These are phyloP conservation scores for Epistrophe eligans DNA, from an alignment of 2,888 invertebrate species.

Conservation along the genomic window DNA sequence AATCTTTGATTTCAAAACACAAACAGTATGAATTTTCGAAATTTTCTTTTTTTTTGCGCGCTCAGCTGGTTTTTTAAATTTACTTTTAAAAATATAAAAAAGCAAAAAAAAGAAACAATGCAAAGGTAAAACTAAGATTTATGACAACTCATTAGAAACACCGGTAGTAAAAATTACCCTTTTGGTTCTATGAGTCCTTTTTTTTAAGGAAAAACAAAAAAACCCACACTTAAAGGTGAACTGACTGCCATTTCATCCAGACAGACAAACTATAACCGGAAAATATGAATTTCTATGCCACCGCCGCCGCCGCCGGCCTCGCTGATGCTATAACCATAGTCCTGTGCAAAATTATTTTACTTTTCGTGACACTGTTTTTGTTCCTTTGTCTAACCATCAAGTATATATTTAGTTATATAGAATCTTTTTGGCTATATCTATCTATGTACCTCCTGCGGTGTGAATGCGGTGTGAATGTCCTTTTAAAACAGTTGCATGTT, in stretches of 20 bases:
- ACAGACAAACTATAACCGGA: background rate
- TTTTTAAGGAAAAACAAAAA: background rate
- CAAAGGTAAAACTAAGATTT: slow-evolving; percentile 61
- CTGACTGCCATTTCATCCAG: slow-evolving; percentile 26
- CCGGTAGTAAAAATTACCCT: slow-evolving; percentile 69
- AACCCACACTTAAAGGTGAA: slow-evolving; percentile 50
- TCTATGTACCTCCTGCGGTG: slow-evolving; percentile 46
- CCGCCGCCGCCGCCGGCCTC: background rate
- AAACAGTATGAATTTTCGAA: slow-evolving; percentile 65
- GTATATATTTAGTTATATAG: too few relatives aligned
- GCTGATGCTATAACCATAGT: background rate
- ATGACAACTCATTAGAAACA: slow-evolving; percentile 72
- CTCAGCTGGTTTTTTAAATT: slow-evolving; percentile 49
- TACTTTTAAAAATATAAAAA: background rate
- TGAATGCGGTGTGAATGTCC: slow-evolving; percentile 74
- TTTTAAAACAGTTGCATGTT: slow-evolving; percentile 57
- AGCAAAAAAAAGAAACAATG: slow-evolving; percentile 15
- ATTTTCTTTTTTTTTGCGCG: slow-evolving; percentile 57
- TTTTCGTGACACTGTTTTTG: slow-evolving; percentile 46
- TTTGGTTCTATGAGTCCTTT: slow-evolving; percentile 24
- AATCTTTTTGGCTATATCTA: background rate
- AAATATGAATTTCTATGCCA: slow-evolving; percentile 65
- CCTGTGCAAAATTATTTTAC: slow-evolving; percentile 45
- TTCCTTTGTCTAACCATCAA: slow-evolving; percentile 31
- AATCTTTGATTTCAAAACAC: slow-evolving; percentile 76